These are phyloP conservation scores for Luscinia megarhynchos DNA, from an alignment of 2,797 vertebrate genomes.

Conservation along the genomic window DNA sequence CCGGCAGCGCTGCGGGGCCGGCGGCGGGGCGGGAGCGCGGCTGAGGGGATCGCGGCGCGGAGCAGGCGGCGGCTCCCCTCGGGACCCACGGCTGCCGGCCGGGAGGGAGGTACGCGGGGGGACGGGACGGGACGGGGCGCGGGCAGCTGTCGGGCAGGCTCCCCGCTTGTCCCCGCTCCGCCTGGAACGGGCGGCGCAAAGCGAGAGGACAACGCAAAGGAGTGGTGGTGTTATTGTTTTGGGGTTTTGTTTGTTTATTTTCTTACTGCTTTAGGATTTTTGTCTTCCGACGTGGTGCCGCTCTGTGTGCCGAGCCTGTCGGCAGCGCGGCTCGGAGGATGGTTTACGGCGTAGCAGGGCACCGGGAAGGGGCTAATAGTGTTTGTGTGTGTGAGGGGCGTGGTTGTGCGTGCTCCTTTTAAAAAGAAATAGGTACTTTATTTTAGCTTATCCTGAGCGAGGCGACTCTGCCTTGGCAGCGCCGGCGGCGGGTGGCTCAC, in stretches of 20 bases:
- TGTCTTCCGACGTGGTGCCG: background rate
- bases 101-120: background rate
- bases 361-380: background rate
- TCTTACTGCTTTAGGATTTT: background rate
- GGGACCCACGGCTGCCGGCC: background rate
- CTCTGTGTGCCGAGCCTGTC: background rate
- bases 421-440: background rate
- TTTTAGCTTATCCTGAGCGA: background rate
- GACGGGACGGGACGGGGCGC: no score
- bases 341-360: background rate
- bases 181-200: background rate
- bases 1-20: fast-evolving
- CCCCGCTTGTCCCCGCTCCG: background rate
- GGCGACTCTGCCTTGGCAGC: background rate
- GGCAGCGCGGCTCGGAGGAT: background rate
- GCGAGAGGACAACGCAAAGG: background rate
- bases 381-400: background rate
- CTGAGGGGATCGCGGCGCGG: background rate
- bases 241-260: background rate
- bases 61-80: background rate
- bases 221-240: background rate
- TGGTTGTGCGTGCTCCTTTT: background rate
- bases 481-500: background rate
- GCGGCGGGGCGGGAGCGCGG: background rate
- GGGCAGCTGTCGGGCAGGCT: background rate